phyloP scores from a whole-genome alignment of 1,140 invertebrate species.

The Plectus sambesii region DNA sequence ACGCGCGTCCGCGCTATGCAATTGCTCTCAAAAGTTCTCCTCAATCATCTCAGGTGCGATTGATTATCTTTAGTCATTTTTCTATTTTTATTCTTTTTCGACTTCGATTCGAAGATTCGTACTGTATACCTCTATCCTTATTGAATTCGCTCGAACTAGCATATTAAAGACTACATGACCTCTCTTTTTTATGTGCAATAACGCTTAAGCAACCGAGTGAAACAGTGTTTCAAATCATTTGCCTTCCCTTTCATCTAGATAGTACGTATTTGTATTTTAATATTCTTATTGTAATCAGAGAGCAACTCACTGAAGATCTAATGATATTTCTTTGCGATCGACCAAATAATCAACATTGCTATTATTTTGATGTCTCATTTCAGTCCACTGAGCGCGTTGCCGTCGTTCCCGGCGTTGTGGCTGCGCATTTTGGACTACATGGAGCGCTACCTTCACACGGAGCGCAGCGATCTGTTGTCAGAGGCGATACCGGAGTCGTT shows the following conservation, averaged over 20 bases:
- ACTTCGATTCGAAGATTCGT: background rate
- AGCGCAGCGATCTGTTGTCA: slow-evolving; percentile 48
- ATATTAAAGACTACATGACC: too few relatives aligned
- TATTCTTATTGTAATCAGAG: too few relatives aligned
- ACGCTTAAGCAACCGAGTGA: too few relatives aligned
- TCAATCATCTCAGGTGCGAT: slow-evolving; percentile 19
- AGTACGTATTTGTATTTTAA: too few relatives aligned
- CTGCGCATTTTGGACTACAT: slow-evolving; percentile 70
- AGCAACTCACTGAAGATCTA: too few relatives aligned
- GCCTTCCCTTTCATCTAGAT: too few relatives aligned
- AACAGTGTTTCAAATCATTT: too few relatives aligned
- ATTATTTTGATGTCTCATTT: slow-evolving; percentile 64
- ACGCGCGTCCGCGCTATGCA: slow-evolving; percentile 70
- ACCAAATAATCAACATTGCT: slow-evolving; percentile 6
- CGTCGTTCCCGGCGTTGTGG: slow-evolving; percentile 72
- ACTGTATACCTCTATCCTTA: too few relatives aligned
- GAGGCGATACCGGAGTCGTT: slow-evolving; percentile 90
- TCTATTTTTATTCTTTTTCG: slow-evolving; percentile 12
- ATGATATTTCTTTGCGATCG: too few relatives aligned
- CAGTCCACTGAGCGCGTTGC: slow-evolving; percentile 60
- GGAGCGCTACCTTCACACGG: slow-evolving; percentile 76
- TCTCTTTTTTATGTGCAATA: slow-evolving; percentile 71
- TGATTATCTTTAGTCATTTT: background rate
- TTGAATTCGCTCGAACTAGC: too few relatives aligned
- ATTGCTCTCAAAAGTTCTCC: slow-evolving; percentile 71